Evolutionary conservation across 1,140 invertebrate species (phyloP), one percentile per base, ranked within the genome.

Genomic region (Dysdera silvatica): DNA sequence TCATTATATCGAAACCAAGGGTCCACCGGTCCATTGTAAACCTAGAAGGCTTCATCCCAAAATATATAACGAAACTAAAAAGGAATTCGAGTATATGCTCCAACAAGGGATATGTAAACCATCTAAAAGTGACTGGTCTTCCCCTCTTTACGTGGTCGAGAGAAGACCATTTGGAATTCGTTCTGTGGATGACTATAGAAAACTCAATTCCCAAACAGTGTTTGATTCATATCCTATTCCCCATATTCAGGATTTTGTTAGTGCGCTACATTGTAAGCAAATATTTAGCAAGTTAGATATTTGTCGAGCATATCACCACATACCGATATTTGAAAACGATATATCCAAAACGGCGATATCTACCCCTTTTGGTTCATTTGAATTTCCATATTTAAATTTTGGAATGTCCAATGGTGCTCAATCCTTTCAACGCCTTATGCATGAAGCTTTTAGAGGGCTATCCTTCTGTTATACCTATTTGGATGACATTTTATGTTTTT

Each of bases 61-160:
- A 52, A 35, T 59, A 18, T 59, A 59, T 16, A 24, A 59, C 8
- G 45, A 12, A 3, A 47, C 51, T 24, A 59, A 49, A 59, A 16
- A 74, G 23, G 61, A 61, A 14, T 78, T 29, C 10, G 62, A 35
- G 26, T 65, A 26, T 72, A 74, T 49, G 70, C 48, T 40, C 57
- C 67, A 51, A 23, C 49, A 41, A 16, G 75, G 74, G 16, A 73
- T 74, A 12, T 68, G 71, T 28, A 65, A 72, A 18, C 72, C 67
- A 0, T 75, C 75, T 0, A 72, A 71, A n/a, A 72, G 70, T 52
- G 54, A 73, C 26, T 81, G 78, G 76, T 69, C 77, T 12, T 75
- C 12, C 56, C 70, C 71, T 10, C 47, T 70, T 14, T 65, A 68
- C 29, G 45, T 72, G 18, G 63, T 71, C 2, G 26, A 58, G 3